Conservation (phyloP, 1,140 invertebrate genomes). For the Hylaeus volcanicus region DNA sequence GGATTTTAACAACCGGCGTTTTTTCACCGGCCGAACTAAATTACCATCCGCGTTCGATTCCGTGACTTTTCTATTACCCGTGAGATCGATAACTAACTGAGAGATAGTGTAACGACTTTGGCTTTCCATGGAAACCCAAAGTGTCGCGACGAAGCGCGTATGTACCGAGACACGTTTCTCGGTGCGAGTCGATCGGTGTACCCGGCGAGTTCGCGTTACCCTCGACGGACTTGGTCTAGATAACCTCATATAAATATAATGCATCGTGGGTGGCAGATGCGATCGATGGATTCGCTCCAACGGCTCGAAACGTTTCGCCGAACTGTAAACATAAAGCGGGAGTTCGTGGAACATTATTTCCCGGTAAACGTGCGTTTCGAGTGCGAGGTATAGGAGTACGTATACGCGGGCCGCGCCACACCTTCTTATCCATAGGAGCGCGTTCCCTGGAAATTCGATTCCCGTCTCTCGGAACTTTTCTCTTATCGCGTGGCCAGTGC, state of each 20-base stretch:
- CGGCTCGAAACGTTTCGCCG: constrained; percentile 16
- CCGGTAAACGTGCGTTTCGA: background rate
- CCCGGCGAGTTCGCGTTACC: background rate
- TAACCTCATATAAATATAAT: constrained; percentile 19
- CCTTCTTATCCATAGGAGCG: background rate
- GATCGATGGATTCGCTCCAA: constrained; percentile 30
- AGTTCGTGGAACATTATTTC: constrained; percentile 35
- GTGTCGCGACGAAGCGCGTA: background rate
- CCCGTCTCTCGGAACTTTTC: background rate
- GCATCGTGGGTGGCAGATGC: constrained; percentile 3
- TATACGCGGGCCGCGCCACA: background rate
- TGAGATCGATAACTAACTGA: constrained; percentile 3
- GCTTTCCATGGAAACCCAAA: constrained; percentile 2
- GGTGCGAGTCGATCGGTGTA: background rate
- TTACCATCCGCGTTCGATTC: background rate
- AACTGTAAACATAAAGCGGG: background rate
- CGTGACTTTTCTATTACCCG: background rate
- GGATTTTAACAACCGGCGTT: constrained; percentile 15
- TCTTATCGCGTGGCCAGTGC: background rate
- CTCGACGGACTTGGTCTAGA: background rate
- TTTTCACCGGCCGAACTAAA: background rate
- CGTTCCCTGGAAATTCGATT: background rate
- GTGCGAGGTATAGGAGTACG: background rate
- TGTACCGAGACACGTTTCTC: too few species aligned
- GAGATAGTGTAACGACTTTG: constrained; percentile 10